A percentile compares a stretch with the other conserved stretches of the same genome.
phyloP scores from a whole-genome alignment of 2,888 invertebrate species.

The Empis livida region DNA sequence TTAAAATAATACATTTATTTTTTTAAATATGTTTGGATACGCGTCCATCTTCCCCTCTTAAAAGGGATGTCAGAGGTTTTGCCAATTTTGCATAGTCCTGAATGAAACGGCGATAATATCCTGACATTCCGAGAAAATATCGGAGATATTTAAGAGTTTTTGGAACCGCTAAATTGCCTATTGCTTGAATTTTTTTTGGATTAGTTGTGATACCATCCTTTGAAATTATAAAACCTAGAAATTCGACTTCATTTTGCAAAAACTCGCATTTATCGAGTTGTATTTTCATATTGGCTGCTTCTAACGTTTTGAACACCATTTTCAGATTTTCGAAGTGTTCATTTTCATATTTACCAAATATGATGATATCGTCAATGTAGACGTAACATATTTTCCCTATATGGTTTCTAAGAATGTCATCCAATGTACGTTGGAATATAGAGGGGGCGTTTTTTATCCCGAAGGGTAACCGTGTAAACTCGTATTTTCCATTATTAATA shows the following conservation, averaged over 20 bases:
- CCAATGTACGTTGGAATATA: conserved; percentile 1
- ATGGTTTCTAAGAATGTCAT: not conserved
- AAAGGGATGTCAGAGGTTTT: conserved; percentile 13
- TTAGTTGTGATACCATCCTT: conserved; percentile 19
- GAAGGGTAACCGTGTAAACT: conserved; percentile 4
- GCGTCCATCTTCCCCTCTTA: conserved; percentile 10
- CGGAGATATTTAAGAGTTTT: conserved; percentile 11
- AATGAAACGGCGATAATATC: conserved; percentile 15
- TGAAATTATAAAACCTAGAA: conserved; percentile 20
- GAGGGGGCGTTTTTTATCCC: conserved; percentile 4
- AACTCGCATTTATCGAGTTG: too few species aligned
- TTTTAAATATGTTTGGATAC: conserved; percentile 6
- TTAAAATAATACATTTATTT: not conserved
- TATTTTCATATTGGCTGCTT: conserved; percentile 11
- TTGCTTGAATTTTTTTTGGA: conserved; percentile 14
- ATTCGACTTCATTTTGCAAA: too few species aligned
- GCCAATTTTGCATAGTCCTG: conserved; percentile 12
- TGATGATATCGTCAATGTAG: conserved; percentile 13
- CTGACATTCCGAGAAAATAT: conserved; percentile 12
- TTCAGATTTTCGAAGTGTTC: conserved; percentile 7
- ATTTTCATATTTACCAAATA: conserved; percentile 10
- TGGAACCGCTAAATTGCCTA: conserved; percentile 12
- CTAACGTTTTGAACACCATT: conserved; percentile 7
- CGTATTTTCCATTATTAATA: conserved; percentile 6
- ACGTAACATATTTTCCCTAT: conserved; percentile 4